Percentiles rank a stretch among this genome's conserved stretches.
Conservation (phyloP, 2,888 invertebrate species). For the Scrobipalpa costella region DNA sequence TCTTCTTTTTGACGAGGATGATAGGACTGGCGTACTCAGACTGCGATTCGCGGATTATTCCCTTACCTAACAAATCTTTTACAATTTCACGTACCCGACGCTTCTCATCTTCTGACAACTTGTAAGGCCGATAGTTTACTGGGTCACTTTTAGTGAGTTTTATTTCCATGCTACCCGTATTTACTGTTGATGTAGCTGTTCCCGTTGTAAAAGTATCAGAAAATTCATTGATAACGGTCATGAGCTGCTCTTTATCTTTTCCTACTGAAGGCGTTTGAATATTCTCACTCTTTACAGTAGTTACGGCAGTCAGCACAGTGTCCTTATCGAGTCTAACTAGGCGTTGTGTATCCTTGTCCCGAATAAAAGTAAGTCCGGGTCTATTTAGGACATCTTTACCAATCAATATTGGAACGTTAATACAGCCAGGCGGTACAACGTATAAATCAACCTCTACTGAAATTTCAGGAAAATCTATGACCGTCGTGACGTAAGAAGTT, state of each 20-base stretch:
- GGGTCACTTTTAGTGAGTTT: slow-evolving; percentile 25
- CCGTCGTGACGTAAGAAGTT: slow-evolving; percentile 31
- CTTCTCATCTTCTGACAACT: slow-evolving; percentile 32
- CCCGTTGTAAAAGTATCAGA: slow-evolving; percentile 29
- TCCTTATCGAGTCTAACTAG: slow-evolving; percentile 9
- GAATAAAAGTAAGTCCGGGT: slow-evolving; percentile 35
- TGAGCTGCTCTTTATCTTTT: slow-evolving; percentile 27
- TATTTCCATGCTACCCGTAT: slow-evolving; percentile 33
- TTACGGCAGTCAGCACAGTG: neutral
- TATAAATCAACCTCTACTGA: slow-evolving; percentile 37
- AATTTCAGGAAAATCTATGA: slow-evolving; percentile 34
- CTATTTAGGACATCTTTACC: slow-evolving; percentile 38
- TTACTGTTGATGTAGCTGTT: slow-evolving; percentile 33
- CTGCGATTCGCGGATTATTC: slow-evolving; percentile 9
- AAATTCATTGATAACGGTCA: slow-evolving; percentile 28
- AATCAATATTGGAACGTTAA: slow-evolving; percentile 35
- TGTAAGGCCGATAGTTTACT: slow-evolving; percentile 32
- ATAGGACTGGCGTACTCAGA: slow-evolving; percentile 19
- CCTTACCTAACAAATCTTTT: neutral
- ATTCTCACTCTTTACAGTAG: neutral
- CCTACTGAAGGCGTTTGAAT: slow-evolving; percentile 31
- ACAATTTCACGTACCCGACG: slow-evolving; percentile 28
- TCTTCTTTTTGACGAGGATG: slow-evolving; percentile 36
- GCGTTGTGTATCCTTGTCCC: slow-evolving; percentile 30
- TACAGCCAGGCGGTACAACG: slow-evolving; percentile 32